Percentiles rank a stretch among this genome's conserved stretches.
These are phyloP conservation scores for Campoplex capitator DNA, from an alignment of 2,888 invertebrate genomes.

Conservation along the genomic window DNA sequence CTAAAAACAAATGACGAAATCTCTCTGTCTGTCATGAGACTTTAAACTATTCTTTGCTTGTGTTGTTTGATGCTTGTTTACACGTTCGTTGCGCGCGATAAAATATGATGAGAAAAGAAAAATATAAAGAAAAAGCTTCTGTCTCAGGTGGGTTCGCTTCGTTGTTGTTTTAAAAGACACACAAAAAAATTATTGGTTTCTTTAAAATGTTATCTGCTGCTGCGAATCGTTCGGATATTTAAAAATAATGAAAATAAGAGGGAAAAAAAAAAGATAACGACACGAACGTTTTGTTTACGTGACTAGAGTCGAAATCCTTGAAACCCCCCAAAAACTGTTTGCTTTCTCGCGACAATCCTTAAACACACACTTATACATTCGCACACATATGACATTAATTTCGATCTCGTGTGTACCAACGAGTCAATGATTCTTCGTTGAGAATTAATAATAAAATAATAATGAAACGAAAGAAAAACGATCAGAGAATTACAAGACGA, in stretches of 20 bases:
- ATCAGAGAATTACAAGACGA: conserved; percentile 25
- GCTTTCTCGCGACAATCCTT: conserved; percentile 43
- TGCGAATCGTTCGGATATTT: conserved; percentile 1
- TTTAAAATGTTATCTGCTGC: neutral
- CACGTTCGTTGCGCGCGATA: conserved; percentile 25
- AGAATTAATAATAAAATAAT: conserved; percentile 27
- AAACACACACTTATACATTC: conserved; percentile 29
- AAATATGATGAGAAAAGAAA: conserved; percentile 30
- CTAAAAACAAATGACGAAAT: conserved; percentile 63
- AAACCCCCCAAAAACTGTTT: conserved; percentile 41
- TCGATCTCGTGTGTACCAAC: conserved; percentile 42
- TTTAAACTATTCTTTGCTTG: conserved; percentile 50
- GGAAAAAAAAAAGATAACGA: conserved; percentile 45
- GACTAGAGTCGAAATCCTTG: conserved; percentile 68
- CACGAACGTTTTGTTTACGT: conserved; percentile 58
- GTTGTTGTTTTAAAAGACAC: conserved; percentile 40
- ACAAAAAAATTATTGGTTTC: neutral
- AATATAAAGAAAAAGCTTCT: conserved; percentile 35
- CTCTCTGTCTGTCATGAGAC: conserved; percentile 72
- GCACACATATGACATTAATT: conserved; percentile 6
- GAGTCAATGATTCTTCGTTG: conserved; percentile 54
- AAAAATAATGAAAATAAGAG: conserved; percentile 36
- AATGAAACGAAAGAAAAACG: conserved; percentile 37
- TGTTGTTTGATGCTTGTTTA: neutral
- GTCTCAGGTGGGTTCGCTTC: conserved; percentile 37